Conservation (phyloP, 1,140 invertebrate genomes). For the Anoplophora glabripennis region DNA sequence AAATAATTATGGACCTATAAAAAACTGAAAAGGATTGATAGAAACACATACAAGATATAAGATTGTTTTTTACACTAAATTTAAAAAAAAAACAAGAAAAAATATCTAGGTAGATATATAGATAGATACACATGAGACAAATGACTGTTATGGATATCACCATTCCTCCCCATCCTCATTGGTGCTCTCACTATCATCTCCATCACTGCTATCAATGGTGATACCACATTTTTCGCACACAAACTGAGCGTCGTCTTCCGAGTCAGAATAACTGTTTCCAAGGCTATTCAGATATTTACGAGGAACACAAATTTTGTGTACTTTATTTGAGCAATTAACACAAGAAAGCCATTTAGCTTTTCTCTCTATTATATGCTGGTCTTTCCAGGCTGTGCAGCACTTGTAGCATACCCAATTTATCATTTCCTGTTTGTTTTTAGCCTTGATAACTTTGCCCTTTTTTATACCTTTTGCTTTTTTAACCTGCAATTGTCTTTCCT, state of each 20-base stretch:
- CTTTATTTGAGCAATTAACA: not conserved
- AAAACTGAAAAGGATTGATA: too few species aligned
- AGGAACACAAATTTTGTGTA: constrained; percentile 1
- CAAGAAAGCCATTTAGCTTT: not conserved
- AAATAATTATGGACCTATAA: too few species aligned
- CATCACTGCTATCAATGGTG: not conserved
- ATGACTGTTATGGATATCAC: too few species aligned
- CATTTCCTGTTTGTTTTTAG: too few species aligned
- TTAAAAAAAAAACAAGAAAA: too few species aligned
- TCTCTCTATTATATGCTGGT: constrained; percentile 2
- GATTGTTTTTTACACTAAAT: too few species aligned
- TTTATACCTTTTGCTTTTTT: too few species aligned
- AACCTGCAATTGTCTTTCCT: too few species aligned
- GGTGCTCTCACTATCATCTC: constrained; percentile 3
- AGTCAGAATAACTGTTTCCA: not conserved
- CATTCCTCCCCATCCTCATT: not conserved
- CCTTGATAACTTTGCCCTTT: too few species aligned
- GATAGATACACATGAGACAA: too few species aligned
- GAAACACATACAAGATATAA: too few species aligned
- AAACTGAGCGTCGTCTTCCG: constrained; percentile 1
- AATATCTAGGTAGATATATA: not conserved
- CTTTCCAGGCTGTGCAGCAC: not conserved
- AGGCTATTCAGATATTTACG: not conserved
- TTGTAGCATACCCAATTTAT: not conserved
- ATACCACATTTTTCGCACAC: constrained; percentile 2